Conservation (phyloP, 2,113 vertebrate species). For the Psammodynastes pulverulentus region DNA sequence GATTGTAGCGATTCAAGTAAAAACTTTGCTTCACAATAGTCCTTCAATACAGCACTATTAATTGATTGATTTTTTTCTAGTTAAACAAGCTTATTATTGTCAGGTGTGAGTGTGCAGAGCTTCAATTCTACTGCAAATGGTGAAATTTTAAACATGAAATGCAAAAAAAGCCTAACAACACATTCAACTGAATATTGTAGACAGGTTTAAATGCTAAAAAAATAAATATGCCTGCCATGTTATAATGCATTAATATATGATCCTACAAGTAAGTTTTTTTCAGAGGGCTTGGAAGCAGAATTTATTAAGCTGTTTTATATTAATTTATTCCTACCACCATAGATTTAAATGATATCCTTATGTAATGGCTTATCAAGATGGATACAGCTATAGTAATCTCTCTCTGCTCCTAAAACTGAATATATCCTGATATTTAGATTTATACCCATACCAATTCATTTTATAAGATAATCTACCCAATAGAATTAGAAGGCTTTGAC, state of each 20-base stretch:
- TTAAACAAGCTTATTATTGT: background rate
- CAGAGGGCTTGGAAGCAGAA: background rate
- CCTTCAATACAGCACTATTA: background rate
- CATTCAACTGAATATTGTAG: background rate
- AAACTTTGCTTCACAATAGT: background rate
- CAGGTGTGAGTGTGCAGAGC: background rate
- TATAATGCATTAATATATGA: background rate
- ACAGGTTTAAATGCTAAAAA: constrained; percentile 11
- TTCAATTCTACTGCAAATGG: background rate
- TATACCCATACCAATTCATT: background rate
- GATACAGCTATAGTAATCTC: background rate
- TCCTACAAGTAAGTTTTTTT: background rate
- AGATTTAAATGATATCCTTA: background rate
- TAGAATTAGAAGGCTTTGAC: background rate
- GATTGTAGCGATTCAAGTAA: background rate
- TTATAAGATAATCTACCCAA: background rate
- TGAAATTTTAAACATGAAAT: background rate
- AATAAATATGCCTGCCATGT: background rate
- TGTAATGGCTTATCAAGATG: background rate
- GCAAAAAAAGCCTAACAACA: background rate
- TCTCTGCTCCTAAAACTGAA: background rate
- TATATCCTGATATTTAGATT: background rate
- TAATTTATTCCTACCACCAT: background rate
- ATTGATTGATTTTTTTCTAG: background rate
- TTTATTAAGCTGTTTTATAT: background rate